These are phyloP conservation scores for Microcebus jonahi DNA, from an alignment of 2,113 vertebrate genomes.

Conservation along the genomic window DNA sequence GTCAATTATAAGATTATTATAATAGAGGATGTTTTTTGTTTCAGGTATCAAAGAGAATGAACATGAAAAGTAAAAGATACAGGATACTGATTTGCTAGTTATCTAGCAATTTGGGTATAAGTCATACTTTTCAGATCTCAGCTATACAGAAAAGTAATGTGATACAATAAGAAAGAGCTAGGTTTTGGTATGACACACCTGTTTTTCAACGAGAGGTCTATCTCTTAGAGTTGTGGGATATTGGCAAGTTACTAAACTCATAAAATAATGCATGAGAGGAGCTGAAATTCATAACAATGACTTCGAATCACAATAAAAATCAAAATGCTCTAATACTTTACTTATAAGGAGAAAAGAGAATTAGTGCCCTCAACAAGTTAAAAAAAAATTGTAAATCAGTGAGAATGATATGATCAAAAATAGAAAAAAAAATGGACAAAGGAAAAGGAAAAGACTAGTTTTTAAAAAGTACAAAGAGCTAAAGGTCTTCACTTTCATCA, in stretches of 20 bases:
- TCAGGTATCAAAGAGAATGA: not conserved
- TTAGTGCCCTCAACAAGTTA: not conserved
- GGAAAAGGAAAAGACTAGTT: not conserved
- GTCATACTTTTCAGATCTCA: not conserved
- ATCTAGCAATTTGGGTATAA: not conserved
- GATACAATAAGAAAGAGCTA: not conserved
- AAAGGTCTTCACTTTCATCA: not conserved
- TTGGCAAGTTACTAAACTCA: not conserved
- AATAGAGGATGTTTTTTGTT: not conserved
- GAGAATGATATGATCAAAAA: not conserved
- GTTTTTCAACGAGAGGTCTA: not conserved
- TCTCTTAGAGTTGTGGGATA: not conserved
- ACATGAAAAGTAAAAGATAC: not conserved
- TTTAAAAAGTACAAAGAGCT: not conserved
- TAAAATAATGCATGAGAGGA: not conserved
- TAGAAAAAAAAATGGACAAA: not conserved
- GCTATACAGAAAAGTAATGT: not conserved
- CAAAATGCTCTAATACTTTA: not conserved
- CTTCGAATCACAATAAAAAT: not conserved
- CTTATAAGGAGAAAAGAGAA: constrained; percentile 3
- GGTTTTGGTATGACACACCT: not conserved
- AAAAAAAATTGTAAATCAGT: not conserved
- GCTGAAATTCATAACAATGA: not conserved
- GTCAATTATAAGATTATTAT: not conserved
- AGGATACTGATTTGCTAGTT: not conserved